These are phyloP conservation scores for Anabacerthia variegaticeps DNA, from an alignment of 2,797 vertebrate species.

Conservation along the genomic window DNA sequence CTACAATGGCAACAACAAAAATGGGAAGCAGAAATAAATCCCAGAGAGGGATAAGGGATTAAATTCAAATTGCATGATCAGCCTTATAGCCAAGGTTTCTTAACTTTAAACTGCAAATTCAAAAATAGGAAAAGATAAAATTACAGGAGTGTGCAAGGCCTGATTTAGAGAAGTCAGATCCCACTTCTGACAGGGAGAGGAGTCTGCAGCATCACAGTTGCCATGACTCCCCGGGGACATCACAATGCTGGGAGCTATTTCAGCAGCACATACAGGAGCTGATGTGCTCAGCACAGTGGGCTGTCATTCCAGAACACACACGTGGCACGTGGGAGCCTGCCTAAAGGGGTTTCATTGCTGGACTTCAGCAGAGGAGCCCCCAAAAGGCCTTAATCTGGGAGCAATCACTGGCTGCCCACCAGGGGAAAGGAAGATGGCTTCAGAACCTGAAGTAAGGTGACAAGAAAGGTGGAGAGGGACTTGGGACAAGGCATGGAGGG, in stretches of 20 bases:
- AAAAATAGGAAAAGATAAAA: not conserved
- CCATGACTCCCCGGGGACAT: not conserved
- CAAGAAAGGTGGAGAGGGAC: not conserved
- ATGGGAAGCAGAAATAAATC: not conserved
- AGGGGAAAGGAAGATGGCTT: not conserved
- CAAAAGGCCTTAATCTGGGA: not conserved
- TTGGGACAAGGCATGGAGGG: not conserved
- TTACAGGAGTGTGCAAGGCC: not conserved
- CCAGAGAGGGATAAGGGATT: not conserved
- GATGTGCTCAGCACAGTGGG: not conserved
- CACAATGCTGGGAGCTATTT: not conserved
- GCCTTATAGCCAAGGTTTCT: not conserved
- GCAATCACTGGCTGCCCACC: not conserved
- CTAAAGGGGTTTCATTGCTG: not conserved
- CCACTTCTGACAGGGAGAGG: not conserved
- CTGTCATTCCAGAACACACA: not conserved
- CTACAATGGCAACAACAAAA: not conserved
- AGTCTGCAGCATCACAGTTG: constrained; percentile 22
- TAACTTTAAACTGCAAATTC: not conserved
- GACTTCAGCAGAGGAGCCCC: not conserved
- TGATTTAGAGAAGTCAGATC: not conserved
- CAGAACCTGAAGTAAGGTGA: not conserved
- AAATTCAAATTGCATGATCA: not conserved
- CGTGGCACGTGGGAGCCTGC: not conserved
- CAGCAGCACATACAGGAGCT: not conserved